phyloP scores from a whole-genome alignment of 2,888 invertebrate species.

The Molanna angustata region DNA sequence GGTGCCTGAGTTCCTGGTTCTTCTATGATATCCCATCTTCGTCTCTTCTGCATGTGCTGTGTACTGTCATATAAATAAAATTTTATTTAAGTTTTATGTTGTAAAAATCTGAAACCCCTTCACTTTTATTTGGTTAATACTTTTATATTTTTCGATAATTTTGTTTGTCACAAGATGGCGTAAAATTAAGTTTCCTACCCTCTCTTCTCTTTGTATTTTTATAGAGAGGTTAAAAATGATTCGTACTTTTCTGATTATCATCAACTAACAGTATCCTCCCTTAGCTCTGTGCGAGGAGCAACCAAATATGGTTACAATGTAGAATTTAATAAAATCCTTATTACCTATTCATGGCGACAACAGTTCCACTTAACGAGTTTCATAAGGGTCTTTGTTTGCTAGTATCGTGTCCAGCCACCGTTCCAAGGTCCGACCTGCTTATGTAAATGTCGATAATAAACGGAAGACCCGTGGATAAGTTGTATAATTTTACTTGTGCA shows the following conservation, averaged over 20 bases:
- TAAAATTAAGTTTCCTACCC: no score
- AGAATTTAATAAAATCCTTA: slow-evolving; percentile 31
- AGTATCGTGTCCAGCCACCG: slow-evolving; percentile 24
- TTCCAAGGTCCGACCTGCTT: slow-evolving; percentile 24
- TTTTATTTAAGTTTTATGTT: no score
- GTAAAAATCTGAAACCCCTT: no score
- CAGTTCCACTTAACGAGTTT: slow-evolving; percentile 30
- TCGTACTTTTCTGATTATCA: slow-evolving; percentile 7
- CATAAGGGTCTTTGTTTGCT: slow-evolving; percentile 29
- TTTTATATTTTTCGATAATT: no score
- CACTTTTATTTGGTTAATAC: no score
- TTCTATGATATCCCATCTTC: no score
- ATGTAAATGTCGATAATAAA: slow-evolving; percentile 27
- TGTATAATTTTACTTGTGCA: neutral
- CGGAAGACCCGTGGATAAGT: slow-evolving; percentile 1
- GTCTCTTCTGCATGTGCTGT: no score
- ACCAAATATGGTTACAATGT: slow-evolving; percentile 8
- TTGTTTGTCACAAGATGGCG: no score
- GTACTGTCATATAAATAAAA: no score
- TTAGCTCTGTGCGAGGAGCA: neutral
- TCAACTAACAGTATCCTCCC: slow-evolving; percentile 7
- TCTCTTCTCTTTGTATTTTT: no score
- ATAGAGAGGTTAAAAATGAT: no score
- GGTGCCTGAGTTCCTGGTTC: no score
- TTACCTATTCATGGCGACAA: slow-evolving; percentile 31